A percentile compares a stretch with the other conserved stretches of the same genome.
Conservation (phyloP, 2,797 vertebrate species). For the Sphaeramia orbicularis region DNA sequence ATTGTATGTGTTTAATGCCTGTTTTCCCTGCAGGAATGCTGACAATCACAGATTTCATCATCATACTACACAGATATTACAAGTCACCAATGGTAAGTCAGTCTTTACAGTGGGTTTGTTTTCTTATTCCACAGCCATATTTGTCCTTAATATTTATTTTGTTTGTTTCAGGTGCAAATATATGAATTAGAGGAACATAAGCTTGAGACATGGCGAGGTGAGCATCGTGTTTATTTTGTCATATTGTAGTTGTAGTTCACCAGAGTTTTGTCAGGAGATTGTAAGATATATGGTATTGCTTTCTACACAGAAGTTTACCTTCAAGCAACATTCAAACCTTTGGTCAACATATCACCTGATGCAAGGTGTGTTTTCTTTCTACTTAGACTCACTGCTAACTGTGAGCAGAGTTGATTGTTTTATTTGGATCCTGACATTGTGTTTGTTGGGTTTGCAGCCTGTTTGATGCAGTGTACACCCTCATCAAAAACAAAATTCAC, state of each 20-base stretch:
- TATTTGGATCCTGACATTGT: not conserved
- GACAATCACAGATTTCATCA: conserved; percentile 99
- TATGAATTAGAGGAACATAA: conserved; percentile 99
- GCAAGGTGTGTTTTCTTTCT: conserved; percentile 87
- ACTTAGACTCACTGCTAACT: not conserved
- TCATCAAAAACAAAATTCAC: conserved; percentile 99
- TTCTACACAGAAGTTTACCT: conserved; percentile 93
- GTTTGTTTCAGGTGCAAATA: conserved; percentile 92
- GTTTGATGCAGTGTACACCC: conserved; percentile 97
- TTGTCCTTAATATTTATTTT: not conserved
- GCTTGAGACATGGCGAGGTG: conserved; percentile 99
- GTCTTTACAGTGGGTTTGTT: not conserved
- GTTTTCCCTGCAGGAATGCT: conserved; percentile 91
- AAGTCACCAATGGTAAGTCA: conserved; percentile 96
- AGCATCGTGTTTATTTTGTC: conserved; percentile 40
- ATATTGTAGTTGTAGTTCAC: not conserved
- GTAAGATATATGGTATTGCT: not conserved
- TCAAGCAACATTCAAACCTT: conserved; percentile 98
- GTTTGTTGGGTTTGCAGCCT: conserved; percentile 85
- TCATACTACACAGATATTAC: conserved; percentile 99
- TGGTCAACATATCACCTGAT: conserved; percentile 98
- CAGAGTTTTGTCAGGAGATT: not conserved
- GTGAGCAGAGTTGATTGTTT: not conserved
- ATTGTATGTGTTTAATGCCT: conserved; percentile 16
- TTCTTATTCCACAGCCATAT: not conserved